phyloP scores from a whole-genome alignment of 2,888 invertebrate genomes.

The Drosophila anomalata region DNA sequence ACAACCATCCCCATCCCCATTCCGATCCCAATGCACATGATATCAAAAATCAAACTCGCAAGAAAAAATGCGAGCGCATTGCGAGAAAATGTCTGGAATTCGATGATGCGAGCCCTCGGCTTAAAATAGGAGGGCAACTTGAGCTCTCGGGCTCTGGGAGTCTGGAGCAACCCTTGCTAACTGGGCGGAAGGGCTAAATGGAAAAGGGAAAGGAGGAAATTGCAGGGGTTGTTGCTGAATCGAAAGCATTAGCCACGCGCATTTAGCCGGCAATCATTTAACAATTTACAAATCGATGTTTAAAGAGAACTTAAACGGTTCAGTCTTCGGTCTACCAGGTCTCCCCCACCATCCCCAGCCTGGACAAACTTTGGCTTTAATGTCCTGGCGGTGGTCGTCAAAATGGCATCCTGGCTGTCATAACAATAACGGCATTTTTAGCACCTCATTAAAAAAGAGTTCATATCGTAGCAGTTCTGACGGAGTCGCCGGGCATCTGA shows the following conservation, averaged over 20 bases:
- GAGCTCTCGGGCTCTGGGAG: not conserved
- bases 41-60: conserved; percentile 43
- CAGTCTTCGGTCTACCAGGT: not conserved
- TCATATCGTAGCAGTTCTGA: conserved; percentile 69
- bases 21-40: conserved; percentile 20
- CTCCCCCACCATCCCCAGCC: not conserved
- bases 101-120: conserved; percentile 49
- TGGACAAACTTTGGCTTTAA: conserved; percentile 62
- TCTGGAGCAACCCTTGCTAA: conserved; percentile 56
- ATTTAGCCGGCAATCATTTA: conserved; percentile 81
- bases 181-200: conserved; percentile 11
- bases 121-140: conserved; percentile 6
- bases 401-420: conserved; percentile 63
- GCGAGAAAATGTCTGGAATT: conserved; percentile 66
- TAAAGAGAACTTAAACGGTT: conserved; percentile 73
- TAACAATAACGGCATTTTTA: conserved; percentile 78
- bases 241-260: conserved; percentile 72
- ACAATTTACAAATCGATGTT: conserved; percentile 83
- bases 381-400: conserved; percentile 55
- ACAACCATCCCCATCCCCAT: not conserved
- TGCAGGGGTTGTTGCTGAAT: conserved; percentile 20
- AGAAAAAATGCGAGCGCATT: conserved; percentile 65
- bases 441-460: conserved; percentile 82
- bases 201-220: conserved; percentile 2
- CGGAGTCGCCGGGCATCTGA: conserved; percentile 25